Evolutionary conservation across 2,888 invertebrate species (phyloP).

Genomic region (Pristionchus entomophagus): DNA sequence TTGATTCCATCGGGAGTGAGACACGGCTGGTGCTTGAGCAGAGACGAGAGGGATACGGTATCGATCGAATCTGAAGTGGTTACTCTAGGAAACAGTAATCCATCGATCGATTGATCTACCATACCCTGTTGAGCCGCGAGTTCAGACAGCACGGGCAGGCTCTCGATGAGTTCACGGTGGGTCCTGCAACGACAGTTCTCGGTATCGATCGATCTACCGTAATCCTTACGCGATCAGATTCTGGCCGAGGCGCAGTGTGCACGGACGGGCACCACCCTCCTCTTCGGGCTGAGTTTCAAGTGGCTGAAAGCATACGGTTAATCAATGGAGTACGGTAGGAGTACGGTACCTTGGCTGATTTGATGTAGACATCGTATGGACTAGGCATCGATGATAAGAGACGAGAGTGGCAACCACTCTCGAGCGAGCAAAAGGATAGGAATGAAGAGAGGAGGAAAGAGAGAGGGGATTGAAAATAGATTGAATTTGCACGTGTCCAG

Average conservation of each 20-base stretch:
- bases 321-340: not conserved
- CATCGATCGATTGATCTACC: not conserved
- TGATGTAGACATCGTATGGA: slow-evolving; percentile 22
- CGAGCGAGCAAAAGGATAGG: not conserved
- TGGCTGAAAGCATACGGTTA: no score
- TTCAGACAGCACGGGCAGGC: not conserved
- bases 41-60: not conserved
- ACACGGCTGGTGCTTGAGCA: slow-evolving; percentile 4
- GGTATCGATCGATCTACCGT: slow-evolving; percentile 9
- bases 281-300: not conserved
- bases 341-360: slow-evolving; percentile 1
- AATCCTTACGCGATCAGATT: slow-evolving; percentile 21
- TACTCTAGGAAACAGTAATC: not conserved
- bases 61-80: not conserved
- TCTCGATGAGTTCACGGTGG: not conserved
- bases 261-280: not conserved
- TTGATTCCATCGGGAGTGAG: not conserved
- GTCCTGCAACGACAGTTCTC: not conserved
- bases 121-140: slow-evolving; percentile 1
- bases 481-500: no score
- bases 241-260: not conserved
- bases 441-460: not conserved
- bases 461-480: not conserved
- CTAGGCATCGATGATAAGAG: not conserved
- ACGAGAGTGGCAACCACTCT: not conserved